Base-by-base conservation (phyloP, 2,888 invertebrate species). In the Leptinotarsa juncta region DNA sequence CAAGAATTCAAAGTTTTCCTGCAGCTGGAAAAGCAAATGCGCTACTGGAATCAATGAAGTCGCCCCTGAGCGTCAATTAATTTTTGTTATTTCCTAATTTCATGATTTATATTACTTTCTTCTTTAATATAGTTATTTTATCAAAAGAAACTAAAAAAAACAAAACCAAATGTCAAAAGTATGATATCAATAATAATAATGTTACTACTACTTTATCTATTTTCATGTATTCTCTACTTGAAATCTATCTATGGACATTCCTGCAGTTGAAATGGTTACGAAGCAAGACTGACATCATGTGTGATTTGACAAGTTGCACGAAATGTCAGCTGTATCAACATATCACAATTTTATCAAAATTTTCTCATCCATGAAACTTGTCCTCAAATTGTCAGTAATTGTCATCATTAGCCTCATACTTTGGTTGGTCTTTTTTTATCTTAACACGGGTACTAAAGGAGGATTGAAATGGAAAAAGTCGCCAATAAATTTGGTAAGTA, bases 201-300 rank as follows among this genome's bases (percentile, higher is more conserved):
- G 67, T 67, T 67, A 49, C 50, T 67, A 3, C 49, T 67, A 23
- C 16, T 67, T 18, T 67, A 67, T n/a, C 7, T 67, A 10, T 50
- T 67, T 5, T 49, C 23, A 23, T 14, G 48, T 48, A 12, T 67
- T 20, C 50, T 67, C 15, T 67, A 50, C 67, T 18, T 67, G 16
- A 67, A 50, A 26, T 23, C 67, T 7, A 20, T 67, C n/a, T 67
- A 23, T 50, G 49, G 42, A 12, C 49, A 66, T 20, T 49, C 67
- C 12, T 67, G 67, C 48, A 67, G 18, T 14, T 32, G 49, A n/a
- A n/a, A 50, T 23, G 1, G 50, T 23, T 15, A 42, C 4, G 10
- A 49, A 16, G 49, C 16, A 18, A 3, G 14, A 23, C 7, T 32
- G 48, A 48, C 32, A 18, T 18, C 15, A 26, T n/a, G 4, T 16